Conservation (phyloP, 2,113 vertebrate genomes). For the Dunckerocampus dactyliophorus region DNA sequence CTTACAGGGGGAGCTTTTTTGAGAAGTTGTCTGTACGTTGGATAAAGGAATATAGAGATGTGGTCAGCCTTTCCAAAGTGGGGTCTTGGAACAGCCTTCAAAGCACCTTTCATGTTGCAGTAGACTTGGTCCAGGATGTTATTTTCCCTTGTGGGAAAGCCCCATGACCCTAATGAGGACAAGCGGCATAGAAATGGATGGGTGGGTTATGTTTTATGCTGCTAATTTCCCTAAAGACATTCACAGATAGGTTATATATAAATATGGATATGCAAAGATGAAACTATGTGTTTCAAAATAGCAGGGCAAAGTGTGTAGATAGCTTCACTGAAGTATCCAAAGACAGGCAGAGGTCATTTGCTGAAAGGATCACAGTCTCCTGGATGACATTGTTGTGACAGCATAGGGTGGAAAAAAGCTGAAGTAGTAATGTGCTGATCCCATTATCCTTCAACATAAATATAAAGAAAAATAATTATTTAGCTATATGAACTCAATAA, state of each 20-base stretch:
- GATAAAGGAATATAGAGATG: too few relatives aligned
- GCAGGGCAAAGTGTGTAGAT: not conserved
- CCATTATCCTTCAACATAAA: constrained; percentile 12
- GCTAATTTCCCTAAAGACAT: too few relatives aligned
- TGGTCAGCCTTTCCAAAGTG: too few relatives aligned
- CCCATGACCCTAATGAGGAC: too few relatives aligned
- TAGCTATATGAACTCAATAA: constrained; percentile 54
- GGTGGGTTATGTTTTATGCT: too few relatives aligned
- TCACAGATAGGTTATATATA: not conserved
- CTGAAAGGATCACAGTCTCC: constrained; percentile 1
- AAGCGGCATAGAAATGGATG: too few relatives aligned
- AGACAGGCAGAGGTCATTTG: not conserved
- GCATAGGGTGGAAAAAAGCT: constrained; percentile 22
- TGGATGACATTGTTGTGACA: constrained; percentile 20
- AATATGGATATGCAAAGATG: not conserved
- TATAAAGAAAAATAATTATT: constrained; percentile 16
- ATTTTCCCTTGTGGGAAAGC: too few relatives aligned
- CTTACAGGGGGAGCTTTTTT: too few relatives aligned
- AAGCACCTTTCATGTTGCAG: too few relatives aligned
- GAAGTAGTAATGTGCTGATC: constrained; percentile 28
- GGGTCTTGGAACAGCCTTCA: too few relatives aligned
- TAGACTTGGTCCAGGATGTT: too few relatives aligned
- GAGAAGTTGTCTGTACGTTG: too few relatives aligned
- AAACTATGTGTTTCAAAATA: not conserved
- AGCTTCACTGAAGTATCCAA: not conserved